Conservation (phyloP, 2,888 invertebrate genomes). For the Diarsia rubi region DNA sequence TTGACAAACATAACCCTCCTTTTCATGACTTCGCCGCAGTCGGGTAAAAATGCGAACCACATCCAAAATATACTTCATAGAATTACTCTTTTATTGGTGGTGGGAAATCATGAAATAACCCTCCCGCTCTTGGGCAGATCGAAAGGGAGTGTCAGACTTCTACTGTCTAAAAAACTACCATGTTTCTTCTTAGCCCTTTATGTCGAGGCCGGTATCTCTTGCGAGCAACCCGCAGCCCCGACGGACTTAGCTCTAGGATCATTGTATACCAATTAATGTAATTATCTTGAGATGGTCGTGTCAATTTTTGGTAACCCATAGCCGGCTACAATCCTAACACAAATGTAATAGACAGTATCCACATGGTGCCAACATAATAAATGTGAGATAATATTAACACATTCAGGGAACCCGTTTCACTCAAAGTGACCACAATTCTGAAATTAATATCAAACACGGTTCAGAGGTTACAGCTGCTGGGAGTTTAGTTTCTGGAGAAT, state of each 20-base stretch:
- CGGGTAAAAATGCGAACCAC: too few relatives aligned
- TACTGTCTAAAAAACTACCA: too few relatives aligned
- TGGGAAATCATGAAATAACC: too few relatives aligned
- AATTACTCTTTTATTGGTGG: too few relatives aligned
- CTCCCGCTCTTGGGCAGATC: too few relatives aligned
- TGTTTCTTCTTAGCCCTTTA: too few relatives aligned
- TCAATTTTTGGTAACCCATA: not conserved
- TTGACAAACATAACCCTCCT: too few relatives aligned
- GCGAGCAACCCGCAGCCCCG: too few relatives aligned
- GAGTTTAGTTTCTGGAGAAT: not conserved
- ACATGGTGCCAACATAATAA: conserved; percentile 1
- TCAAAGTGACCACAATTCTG: conserved; percentile 6
- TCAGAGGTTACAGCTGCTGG: not conserved
- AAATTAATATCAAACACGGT: not conserved
- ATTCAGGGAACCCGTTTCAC: not conserved
- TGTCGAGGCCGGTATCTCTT: too few relatives aligned
- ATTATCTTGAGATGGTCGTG: not conserved
- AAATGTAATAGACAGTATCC: not conserved
- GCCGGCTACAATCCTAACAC: not conserved
- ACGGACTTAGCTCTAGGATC: too few relatives aligned
- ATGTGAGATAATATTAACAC: not conserved
- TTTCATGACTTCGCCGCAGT: too few relatives aligned
- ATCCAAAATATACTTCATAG: not conserved
- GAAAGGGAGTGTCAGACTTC: too few relatives aligned
- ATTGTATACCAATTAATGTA: not conserved